Evolutionary conservation across 2,888 invertebrate species (phyloP), one percentile per base, ranked within the genome.

Genomic region (Galerucella pusilla): DNA sequence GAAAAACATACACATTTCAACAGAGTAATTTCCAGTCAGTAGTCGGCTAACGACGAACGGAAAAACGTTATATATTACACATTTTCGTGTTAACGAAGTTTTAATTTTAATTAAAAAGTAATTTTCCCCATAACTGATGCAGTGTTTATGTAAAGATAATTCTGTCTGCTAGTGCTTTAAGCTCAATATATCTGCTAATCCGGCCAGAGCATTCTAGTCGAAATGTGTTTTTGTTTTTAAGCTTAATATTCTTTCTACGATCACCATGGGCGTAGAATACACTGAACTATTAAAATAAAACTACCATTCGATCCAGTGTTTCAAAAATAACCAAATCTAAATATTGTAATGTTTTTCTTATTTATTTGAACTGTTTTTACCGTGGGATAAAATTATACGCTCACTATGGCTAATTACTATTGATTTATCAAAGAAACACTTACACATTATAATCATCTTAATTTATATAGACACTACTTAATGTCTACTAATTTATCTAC

Each of bases 101-200:
- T 77, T 74, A 75, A 73, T 79, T 81, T 80, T 75, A 81, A 81
- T 81, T 82, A 81, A 82, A 81, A 82, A 76, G 77, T 78, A 78
- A 80, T 80, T 81, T 80, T 74, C 78, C 64, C 64, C 69, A 76
- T 74, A 81, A 82, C 80, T 81, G 82, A 83, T 81, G 79, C 77
- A 73, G 77, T 81, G 82, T 82, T 83, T 83, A 82, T 82, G 80
- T 83, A 82, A 84, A 79, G 83, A 81, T 83, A 83, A 84, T 83
- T 81, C 79, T 82, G 74, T 80, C 78, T 74, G 73, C 77, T 79
- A 75, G 78, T 75, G 71, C 74, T 73, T 67, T 76, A 77, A 78
- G 72, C 71, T 76, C 74, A 77, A 79, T 81, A 80, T 79, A 81
- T 81, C 77, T 79, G 72, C 79, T 69, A 77, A 80, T 78, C 76